phyloP scores from a whole-genome alignment of 2,113 vertebrate genomes.

The Catharus minimus region DNA sequence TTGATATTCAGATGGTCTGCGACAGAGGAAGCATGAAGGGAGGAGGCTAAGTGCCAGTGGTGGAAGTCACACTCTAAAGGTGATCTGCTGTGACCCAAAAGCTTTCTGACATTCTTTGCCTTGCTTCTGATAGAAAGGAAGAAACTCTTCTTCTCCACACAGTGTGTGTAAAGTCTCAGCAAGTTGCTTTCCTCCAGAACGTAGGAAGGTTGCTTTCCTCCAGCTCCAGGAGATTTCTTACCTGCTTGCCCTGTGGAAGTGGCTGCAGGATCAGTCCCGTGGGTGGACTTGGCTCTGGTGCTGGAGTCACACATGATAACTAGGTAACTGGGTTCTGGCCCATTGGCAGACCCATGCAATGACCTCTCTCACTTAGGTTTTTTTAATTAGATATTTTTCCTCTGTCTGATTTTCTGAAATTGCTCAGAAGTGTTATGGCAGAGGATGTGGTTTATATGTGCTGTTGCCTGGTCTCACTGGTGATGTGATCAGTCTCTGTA shows the following conservation, averaged over 20 bases:
- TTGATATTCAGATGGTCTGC: conserved; percentile 64
- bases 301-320: not conserved
- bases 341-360: not conserved
- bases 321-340: not conserved
- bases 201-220: not conserved
- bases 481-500: not conserved
- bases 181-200: not conserved
- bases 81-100: conserved; percentile 64
- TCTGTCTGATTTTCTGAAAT: not conserved
- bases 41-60: conserved; percentile 69
- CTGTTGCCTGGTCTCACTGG: not conserved
- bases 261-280: not conserved
- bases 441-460: not conserved
- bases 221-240: conserved; percentile 11
- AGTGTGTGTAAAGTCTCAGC: not conserved
- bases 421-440: not conserved
- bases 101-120: conserved; percentile 49
- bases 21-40: conserved; percentile 65
- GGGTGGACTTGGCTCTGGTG: not conserved
- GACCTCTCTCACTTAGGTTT: not conserved
- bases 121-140: conserved; percentile 37
- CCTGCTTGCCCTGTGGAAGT: not conserved
- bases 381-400: not conserved
- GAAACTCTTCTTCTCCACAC: conserved; percentile 42
- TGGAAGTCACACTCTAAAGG: conserved; percentile 60